phyloP scores from a whole-genome alignment of 2,113 vertebrate species.

The Cynocephalus volans region DNA sequence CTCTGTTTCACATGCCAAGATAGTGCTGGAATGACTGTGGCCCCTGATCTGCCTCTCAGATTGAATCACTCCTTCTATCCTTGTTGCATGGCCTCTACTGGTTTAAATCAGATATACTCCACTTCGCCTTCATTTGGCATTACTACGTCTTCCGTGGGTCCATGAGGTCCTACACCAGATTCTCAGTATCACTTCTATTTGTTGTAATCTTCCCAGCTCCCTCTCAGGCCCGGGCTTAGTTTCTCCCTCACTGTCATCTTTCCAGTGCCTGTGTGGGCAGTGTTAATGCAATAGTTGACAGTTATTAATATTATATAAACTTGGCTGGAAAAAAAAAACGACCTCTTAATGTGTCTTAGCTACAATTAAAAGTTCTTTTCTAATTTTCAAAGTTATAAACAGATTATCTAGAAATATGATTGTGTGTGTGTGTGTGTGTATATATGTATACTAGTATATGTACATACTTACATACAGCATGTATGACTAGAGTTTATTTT shows the following conservation, averaged over 20 bases:
- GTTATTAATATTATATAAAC: neutral
- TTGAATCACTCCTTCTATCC: neutral
- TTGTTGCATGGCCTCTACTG: neutral
- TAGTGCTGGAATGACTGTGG: neutral
- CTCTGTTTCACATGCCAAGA: neutral
- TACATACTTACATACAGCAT: no score
- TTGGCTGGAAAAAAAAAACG: neutral
- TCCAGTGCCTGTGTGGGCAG: neutral
- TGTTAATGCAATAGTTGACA: neutral
- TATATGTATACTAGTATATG: no score
- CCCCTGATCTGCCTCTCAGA: neutral
- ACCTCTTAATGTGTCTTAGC: neutral
- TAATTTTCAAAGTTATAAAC: neutral
- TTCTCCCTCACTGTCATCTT: neutral
- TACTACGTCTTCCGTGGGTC: neutral
- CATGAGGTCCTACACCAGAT: neutral
- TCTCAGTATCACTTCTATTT: neutral
- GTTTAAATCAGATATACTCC: neutral
- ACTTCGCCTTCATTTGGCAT: neutral
- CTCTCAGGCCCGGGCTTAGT: neutral
- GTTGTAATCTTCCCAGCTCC: neutral
- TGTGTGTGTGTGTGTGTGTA: no score
- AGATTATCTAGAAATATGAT: neutral
- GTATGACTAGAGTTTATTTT: no score
- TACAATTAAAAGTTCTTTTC: neutral